Conservation (phyloP, 2,888 invertebrate genomes). For the Drosophila quinaria region DNA sequence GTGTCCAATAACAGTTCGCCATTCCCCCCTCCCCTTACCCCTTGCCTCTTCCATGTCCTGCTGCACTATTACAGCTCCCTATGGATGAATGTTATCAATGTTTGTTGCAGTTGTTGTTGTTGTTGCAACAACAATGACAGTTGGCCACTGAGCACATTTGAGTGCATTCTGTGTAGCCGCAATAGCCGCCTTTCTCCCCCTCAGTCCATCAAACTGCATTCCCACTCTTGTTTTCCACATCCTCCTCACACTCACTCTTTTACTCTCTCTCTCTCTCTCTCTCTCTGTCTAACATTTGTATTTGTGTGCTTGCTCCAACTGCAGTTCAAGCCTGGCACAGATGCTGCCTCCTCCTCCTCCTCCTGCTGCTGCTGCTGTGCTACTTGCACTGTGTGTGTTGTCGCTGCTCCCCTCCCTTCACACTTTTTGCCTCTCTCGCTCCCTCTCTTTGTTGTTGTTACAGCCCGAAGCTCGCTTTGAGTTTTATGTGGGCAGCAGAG, state of each 20-base stretch:
- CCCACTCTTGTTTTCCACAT: background rate
- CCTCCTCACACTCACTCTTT: background rate
- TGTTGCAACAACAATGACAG: constrained; percentile 33
- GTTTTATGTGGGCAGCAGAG: constrained; percentile 46
- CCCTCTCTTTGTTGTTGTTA: constrained; percentile 36
- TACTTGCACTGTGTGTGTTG: constrained; percentile 43
- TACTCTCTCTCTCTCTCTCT: constrained; percentile 1
- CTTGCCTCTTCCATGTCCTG: too few relatives aligned
- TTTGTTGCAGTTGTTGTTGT: constrained; percentile 16
- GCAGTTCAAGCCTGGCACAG: constrained; percentile 48
- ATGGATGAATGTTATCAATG: constrained; percentile 42
- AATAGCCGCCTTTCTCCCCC: constrained; percentile 28
- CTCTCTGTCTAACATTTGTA: constrained; percentile 18
- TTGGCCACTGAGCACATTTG: constrained; percentile 38
- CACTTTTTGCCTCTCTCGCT: constrained; percentile 15
- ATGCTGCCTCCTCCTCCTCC: constrained; percentile 46
- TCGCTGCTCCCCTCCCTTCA: constrained; percentile 23
- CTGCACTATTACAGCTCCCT: constrained; percentile 11
- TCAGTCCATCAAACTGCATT: too few relatives aligned
- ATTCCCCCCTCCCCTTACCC: too few relatives aligned
- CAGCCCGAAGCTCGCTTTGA: constrained; percentile 57
- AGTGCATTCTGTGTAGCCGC: constrained; percentile 54
- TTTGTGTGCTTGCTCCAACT: constrained; percentile 53
- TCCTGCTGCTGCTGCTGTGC: constrained; percentile 31
- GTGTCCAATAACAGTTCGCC: constrained; percentile 10